Conservation (phyloP, 2,888 invertebrate genomes). For the Drymonia ruficornis region DNA sequence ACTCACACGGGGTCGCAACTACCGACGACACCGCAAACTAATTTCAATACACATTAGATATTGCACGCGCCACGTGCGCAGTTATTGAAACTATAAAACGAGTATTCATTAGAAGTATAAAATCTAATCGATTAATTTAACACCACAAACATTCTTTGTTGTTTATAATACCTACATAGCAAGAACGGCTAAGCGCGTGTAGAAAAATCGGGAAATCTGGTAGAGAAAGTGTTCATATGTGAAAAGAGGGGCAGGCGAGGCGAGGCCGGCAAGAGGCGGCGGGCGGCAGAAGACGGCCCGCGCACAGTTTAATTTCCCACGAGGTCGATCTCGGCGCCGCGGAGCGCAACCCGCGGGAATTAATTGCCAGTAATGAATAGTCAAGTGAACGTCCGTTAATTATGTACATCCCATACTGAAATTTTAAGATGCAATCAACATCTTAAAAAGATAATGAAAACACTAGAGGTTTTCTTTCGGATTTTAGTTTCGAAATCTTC, state of each 20-base stretch:
- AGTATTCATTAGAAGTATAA: slow-evolving; percentile 13
- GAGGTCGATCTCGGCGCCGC: slow-evolving; percentile 84
- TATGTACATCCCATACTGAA: slow-evolving; percentile 63
- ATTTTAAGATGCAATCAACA: slow-evolving; percentile 33
- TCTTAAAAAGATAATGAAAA: slow-evolving; percentile 14
- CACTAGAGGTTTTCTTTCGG: not conserved
- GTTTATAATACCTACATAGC: not conserved
- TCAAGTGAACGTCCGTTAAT: slow-evolving; percentile 82
- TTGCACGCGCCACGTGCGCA: slow-evolving; percentile 44
- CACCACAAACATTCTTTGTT: slow-evolving; percentile 10
- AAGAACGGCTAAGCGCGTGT: slow-evolving; percentile 39
- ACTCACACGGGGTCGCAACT: slow-evolving; percentile 66
- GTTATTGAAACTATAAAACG: slow-evolving; percentile 20
- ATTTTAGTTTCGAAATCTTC: not conserved
- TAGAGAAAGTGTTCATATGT: slow-evolving; percentile 80
- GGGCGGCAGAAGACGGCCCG: slow-evolving; percentile 79
- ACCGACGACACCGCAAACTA: slow-evolving; percentile 67
- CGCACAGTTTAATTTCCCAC: slow-evolving; percentile 84
- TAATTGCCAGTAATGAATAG: slow-evolving; percentile 85
- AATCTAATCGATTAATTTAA: not conserved
- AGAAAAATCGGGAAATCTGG: slow-evolving; percentile 72
- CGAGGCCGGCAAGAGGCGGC: slow-evolving; percentile 55
- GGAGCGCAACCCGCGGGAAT: slow-evolving; percentile 83
- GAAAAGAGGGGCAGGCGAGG: slow-evolving; percentile 57
- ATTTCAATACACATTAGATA: slow-evolving; percentile 74